Percentiles rank a stretch among this genome's conserved stretches.
Evolutionary conservation across 2,113 vertebrate species (phyloP).

Genomic region (Sinocyclocheilus rhinocerous): DNA sequence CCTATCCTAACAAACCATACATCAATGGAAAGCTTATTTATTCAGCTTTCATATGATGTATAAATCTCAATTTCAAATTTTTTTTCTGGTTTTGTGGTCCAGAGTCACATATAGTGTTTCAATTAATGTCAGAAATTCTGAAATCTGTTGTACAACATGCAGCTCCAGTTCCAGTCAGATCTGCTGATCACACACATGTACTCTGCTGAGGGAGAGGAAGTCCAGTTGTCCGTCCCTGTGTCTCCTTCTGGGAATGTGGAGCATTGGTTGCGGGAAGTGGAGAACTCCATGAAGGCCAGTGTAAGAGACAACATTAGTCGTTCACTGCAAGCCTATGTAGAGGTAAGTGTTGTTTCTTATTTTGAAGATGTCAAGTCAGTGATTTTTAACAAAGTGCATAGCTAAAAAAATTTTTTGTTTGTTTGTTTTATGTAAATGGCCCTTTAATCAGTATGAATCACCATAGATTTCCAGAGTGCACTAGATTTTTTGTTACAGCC

Average conservation of each 20-base stretch:
- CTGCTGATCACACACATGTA: constrained; percentile 92
- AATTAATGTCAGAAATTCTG: neutral
- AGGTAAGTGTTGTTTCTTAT: constrained; percentile 68
- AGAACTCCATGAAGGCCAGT: constrained; percentile 87
- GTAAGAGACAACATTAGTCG: constrained; percentile 81
- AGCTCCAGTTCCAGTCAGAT: constrained; percentile 89
- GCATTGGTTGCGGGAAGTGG: constrained; percentile 87
- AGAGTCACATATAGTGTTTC: neutral
- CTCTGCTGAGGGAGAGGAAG: constrained; percentile 88
- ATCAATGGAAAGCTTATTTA: no score
- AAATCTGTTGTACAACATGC: constrained; percentile 43
- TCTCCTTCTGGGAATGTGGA: constrained; percentile 85
- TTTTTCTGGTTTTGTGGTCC: no score
- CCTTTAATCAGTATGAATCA: neutral
- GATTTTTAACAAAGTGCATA: neutral
- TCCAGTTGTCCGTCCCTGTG: constrained; percentile 77
- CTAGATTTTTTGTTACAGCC: neutral
- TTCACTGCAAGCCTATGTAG: constrained; percentile 79
- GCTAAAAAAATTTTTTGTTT: neutral
- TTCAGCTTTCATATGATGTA: no score
- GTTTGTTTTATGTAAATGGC: neutral
- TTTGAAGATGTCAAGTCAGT: neutral
- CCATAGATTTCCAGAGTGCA: neutral
- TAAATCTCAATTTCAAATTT: no score
- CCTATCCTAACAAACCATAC: no score